Base-by-base conservation (phyloP, 2,888 invertebrate species). In the Nomada lathburiana region DNA sequence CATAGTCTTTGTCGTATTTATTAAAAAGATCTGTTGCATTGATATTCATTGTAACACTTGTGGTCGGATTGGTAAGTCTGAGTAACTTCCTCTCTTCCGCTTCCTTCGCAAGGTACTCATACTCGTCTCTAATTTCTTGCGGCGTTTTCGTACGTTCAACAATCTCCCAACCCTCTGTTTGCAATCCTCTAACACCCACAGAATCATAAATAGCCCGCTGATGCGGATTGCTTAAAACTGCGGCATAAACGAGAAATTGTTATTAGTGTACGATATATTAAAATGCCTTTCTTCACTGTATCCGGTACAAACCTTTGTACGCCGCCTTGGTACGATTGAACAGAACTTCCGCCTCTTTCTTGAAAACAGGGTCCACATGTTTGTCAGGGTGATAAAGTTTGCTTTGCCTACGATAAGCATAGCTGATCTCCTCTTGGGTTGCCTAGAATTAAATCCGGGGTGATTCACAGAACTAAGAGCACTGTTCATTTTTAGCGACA, bases 301-400 rank as follows among this genome's bases (percentile, higher is more conserved):
- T 42, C 3, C 11, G 10, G 1, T 52, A 78, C 88, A 86, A 93
- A 97, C 97, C 96, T 96, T 99, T 98, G 94, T 99, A 98, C 0
- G 99, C 99, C 90, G 96, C 96, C 93, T 99, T 98, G 0, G 98
- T 97, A 94, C 98, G 97, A 93, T 98, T 98, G 93, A 99, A 99
- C 90, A 99, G 95, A 81, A 96, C 94, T 94, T 99, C 98, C 0
- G 99, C 99, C 94, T 98, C 97, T 91, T 96, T 96, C 93, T 98
- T 98, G 88, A 96, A 96, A 0, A 95, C 95, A 0, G 97, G 96
- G 91, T 98, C 97, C 18, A 96, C 95, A 94, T 99, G 99, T 94
- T 99, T 99, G 92, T 99, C 99, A 0, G 99, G 99, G 94, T 99
- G 99, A 92, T 98, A 99, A 89, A 98, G 96, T 86, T 97, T 96